Percentiles rank a stretch among this genome's conserved stretches.
Conservation (phyloP, 2,797 vertebrate species). For the Amazona ochrocephala region DNA sequence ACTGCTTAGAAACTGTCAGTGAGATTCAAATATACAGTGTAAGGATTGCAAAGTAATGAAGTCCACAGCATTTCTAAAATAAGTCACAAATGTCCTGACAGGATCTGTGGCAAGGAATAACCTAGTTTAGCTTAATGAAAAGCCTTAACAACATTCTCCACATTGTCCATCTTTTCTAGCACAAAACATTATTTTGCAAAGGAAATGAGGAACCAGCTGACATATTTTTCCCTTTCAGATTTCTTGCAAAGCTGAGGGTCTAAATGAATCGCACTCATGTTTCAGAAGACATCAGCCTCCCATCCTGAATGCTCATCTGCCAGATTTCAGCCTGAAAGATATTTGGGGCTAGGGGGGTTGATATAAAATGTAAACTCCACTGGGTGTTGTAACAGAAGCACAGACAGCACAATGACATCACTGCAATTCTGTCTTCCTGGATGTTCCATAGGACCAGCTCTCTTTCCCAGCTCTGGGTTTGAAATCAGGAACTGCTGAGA, state of each 20-base stretch:
- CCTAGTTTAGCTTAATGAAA: background rate
- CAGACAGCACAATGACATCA: background rate
- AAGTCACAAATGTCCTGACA: background rate
- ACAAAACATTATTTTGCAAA: background rate
- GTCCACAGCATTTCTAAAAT: background rate
- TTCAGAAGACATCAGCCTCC: background rate
- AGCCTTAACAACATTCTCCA: background rate
- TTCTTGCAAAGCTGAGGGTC: background rate
- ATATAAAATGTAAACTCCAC: background rate
- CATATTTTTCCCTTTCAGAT: background rate
- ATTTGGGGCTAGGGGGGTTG: background rate
- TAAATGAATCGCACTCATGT: background rate
- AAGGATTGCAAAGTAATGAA: background rate
- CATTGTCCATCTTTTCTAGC: background rate
- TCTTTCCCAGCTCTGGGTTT: background rate
- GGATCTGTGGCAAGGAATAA: background rate
- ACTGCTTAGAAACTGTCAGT: background rate
- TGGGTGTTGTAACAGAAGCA: background rate
- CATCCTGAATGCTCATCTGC: background rate
- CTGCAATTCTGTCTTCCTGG: background rate
- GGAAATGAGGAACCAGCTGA: background rate
- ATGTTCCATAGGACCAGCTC: background rate
- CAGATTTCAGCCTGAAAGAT: background rate
- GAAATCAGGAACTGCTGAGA: background rate
- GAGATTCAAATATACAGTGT: background rate